A percentile compares a stretch with the other conserved stretches of the same genome.
These are phyloP conservation scores for Eupithecia tripunctaria DNA, from an alignment of 2,888 invertebrate species.

Conservation along the genomic window DNA sequence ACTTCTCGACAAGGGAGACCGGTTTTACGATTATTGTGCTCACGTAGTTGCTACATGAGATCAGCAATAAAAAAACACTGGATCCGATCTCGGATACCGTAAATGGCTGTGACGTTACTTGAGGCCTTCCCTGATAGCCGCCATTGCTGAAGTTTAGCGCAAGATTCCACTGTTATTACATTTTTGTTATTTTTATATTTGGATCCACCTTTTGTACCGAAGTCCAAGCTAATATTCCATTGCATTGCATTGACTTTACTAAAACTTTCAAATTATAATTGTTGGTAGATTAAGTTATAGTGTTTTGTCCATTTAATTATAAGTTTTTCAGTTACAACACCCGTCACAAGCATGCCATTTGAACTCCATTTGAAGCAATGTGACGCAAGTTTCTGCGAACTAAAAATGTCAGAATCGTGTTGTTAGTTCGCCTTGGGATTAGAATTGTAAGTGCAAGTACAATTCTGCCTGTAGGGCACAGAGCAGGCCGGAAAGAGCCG, in stretches of 20 bases:
- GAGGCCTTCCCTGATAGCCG: conserved; percentile 38
- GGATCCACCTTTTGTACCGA: not conserved
- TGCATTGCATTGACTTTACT: not conserved
- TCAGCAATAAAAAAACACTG: conserved; percentile 67
- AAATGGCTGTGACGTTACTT: conserved; percentile 50
- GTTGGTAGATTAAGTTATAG: not conserved
- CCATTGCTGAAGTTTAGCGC: conserved; percentile 35
- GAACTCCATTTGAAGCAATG: conserved; percentile 66
- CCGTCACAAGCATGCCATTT: conserved; percentile 64
- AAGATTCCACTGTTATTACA: conserved; percentile 22
- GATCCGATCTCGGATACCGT: conserved; percentile 60
- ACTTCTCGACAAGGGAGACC: conserved; percentile 73
- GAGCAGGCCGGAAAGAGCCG: conserved; percentile 65
- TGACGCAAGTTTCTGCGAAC: conserved; percentile 69
- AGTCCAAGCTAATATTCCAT: not conserved
- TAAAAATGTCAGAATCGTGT: conserved; percentile 82
- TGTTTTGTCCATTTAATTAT: not conserved
- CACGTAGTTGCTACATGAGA: conserved; percentile 70
- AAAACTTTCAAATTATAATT: not conserved
- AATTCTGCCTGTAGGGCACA: conserved; percentile 43
- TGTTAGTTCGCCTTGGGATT: conserved; percentile 65
- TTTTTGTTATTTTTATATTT: conserved; percentile 21
- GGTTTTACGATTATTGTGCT: conserved; percentile 81
- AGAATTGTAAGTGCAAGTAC: conserved; percentile 49
- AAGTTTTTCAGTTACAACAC: conserved; percentile 56